These are phyloP conservation scores for Actias luna DNA, from an alignment of 2,888 invertebrate genomes.

Conservation along the genomic window DNA sequence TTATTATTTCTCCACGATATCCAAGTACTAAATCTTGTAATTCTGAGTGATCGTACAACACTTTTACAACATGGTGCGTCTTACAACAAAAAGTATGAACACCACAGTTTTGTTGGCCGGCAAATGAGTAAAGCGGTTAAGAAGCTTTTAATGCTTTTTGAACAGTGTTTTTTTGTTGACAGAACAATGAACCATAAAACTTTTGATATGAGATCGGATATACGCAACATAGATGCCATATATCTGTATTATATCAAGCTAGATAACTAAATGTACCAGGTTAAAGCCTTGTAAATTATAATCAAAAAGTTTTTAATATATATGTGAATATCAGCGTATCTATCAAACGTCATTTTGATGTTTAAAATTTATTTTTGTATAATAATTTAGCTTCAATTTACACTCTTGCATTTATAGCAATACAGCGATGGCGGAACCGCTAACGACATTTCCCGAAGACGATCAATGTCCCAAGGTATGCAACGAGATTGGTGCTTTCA, in stretches of 20 bases:
- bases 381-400: background rate
- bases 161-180: no score
- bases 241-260: background rate
- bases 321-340: background rate
- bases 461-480: conserved; percentile 62
- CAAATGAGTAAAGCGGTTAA: no score
- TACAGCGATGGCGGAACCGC: conserved; percentile 19
- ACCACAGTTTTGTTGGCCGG: no score
- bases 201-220: no score
- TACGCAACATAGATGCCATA: background rate
- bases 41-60: no score
- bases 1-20: no score
- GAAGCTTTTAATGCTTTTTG: no score
- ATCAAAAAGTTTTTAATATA: background rate
- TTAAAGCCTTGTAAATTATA: background rate
- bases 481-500: conserved; percentile 62
- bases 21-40: no score
- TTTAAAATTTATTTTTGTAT: background rate
- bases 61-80: no score
- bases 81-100: no score
- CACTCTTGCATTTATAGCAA: background rate
- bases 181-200: no score
- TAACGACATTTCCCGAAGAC: conserved; percentile 54
- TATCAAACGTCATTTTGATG: background rate
- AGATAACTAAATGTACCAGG: background rate